Evolutionary conservation across 1,140 invertebrate species (phyloP), one percentile per base, ranked within the genome.

Genomic region (Brachionus sp.): DNA sequence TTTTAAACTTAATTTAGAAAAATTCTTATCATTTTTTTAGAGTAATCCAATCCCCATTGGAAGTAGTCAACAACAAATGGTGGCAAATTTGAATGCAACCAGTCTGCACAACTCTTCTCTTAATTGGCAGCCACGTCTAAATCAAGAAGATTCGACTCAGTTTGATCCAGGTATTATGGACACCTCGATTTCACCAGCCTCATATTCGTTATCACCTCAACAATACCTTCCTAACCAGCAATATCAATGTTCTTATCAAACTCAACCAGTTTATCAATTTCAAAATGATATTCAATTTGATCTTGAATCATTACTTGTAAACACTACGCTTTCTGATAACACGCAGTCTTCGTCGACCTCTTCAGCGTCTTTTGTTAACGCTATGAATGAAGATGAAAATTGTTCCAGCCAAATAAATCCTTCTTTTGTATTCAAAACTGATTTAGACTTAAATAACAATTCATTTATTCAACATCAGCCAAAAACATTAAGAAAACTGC

Each of bases 31-130:
- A 42, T 12, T 6, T 42, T 44, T 44, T 6, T 29, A 80, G 77
- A 80, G 77, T 33, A 80, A 80, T 80, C 77, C 77, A 35, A 80
- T 80, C n/a, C 77, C 77, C 5, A 80, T 80, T 10, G 39, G 50
- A 5, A 42, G 33, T 33, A 12, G 12, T 23, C 73, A 68, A 68
- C 70, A 75, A 39, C 39, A 19, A 19, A 70, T 70, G 66, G 66
- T 70, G 19, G 70, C 42, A 10, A 50, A 13, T 13, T 39, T 44
- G 4, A 75, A 50, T 25, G 5, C 70, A 5, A 39, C 19, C 3
- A 75, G 70, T 25, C n/a, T 46, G 23, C 70, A 75, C 19, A 46
- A 19, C 9, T 3, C 9, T 10, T 25, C 39, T 75, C 19, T 46
- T 3, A 75, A 75, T 25, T 46, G 42, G 42, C 42, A 46, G 33